Conservation (phyloP, 2,797 vertebrate genomes). For the Hoplostethus atlanticus region DNA sequence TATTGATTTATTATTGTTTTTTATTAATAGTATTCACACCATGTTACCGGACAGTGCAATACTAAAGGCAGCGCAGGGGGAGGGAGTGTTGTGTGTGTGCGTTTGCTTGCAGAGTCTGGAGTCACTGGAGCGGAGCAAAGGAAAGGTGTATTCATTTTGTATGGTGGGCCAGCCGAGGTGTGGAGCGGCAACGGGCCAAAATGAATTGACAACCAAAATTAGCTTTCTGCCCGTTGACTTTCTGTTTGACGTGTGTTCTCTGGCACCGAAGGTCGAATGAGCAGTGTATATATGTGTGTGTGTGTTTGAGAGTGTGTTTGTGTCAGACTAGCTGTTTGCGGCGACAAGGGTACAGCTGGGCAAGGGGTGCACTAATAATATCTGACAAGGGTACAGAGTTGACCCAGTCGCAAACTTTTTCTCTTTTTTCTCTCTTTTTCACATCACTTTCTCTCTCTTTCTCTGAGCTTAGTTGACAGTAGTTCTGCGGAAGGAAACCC, state of each 20-base stretch:
- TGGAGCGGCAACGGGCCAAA: conserved; percentile 10
- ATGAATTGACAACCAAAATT: conserved; percentile 47
- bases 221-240: conserved; percentile 30
- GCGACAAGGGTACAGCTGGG: conserved; percentile 56
- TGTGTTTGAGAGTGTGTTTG: conserved; percentile 1
- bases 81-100: neutral
- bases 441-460: conserved; percentile 49
- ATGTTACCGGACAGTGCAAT: no score
- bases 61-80: neutral
- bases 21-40: no score
- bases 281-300: neutral
- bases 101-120: neutral
- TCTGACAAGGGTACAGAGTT: conserved; percentile 76
- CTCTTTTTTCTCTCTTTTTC: conserved; percentile 62
- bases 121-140: neutral
- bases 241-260: conserved; percentile 51
- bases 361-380: conserved; percentile 67
- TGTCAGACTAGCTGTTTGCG: conserved; percentile 64
- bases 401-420: conserved; percentile 77
- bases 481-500: conserved; percentile 67
- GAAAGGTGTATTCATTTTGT: conserved; percentile 3
- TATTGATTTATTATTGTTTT: no score
- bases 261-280: conserved; percentile 40
- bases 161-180: conserved; percentile 18
- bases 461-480: conserved; percentile 76